Conservation (phyloP, 2,113 vertebrate species). For the Crotalus viridis region DNA sequence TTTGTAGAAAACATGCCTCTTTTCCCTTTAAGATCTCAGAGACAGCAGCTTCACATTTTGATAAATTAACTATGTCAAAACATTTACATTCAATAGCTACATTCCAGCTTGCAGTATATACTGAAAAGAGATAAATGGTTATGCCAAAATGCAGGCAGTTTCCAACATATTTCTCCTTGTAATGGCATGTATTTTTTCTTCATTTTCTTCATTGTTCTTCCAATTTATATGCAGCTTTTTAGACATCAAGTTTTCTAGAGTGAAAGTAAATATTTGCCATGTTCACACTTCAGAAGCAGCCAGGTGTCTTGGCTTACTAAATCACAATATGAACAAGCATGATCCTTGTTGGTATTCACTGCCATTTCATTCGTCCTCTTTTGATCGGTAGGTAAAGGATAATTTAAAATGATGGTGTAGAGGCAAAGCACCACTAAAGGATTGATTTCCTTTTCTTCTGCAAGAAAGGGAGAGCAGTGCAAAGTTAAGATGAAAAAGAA, state of each 20-base stretch:
- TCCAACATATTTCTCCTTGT: background rate
- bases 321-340: background rate
- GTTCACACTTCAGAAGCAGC: background rate
- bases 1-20: conserved; percentile 8
- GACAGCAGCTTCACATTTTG: background rate
- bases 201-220: background rate
- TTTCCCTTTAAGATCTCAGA: background rate
- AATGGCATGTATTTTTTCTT: background rate
- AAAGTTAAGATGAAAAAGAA: background rate
- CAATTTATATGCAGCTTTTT: background rate
- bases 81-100: background rate
- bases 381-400: background rate
- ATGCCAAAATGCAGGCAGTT: background rate
- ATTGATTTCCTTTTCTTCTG: background rate
- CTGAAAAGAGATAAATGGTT: background rate
- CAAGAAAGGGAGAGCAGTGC: background rate
- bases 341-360: background rate
- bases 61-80: conserved; percentile 10
- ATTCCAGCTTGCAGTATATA: background rate
- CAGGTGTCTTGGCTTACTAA: background rate
- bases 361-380: background rate
- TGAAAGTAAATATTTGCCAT: background rate
- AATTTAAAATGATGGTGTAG: background rate
- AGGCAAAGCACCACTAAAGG: background rate
- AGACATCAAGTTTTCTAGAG: background rate